These are phyloP conservation scores for Cheilosia vernalis DNA, from an alignment of 2,888 invertebrate species.

Conservation along the genomic window DNA sequence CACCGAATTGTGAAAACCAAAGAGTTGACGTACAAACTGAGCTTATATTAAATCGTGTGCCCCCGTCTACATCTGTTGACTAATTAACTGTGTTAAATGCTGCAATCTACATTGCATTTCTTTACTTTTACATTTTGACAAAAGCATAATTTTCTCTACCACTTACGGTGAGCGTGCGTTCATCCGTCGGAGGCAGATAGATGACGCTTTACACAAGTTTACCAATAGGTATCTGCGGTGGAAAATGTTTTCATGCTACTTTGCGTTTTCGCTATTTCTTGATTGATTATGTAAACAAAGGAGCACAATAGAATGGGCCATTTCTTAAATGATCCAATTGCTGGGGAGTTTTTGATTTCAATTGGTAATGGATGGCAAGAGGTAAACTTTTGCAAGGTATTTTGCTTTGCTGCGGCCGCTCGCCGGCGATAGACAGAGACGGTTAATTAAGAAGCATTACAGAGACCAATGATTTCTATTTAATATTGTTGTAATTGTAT, in stretches of 20 bases:
- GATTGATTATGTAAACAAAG: conserved; percentile 60
- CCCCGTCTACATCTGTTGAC: not conserved
- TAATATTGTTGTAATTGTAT: conserved; percentile 21
- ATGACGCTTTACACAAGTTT: conserved; percentile 3
- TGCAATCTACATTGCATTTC: conserved; percentile 65
- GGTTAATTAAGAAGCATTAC: conserved; percentile 66
- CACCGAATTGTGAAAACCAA: conserved; percentile 31
- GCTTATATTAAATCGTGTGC: not conserved
- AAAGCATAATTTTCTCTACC: conserved; percentile 2
- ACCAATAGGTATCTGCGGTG: conserved; percentile 51
- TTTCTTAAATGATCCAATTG: conserved; percentile 52
- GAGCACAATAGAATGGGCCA: conserved; percentile 7
- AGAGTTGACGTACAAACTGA: conserved; percentile 51
- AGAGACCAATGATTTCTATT: conserved; percentile 65
- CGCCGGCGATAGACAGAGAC: conserved; percentile 6
- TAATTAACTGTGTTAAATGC: conserved; percentile 50
- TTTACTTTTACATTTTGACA: conserved; percentile 57
- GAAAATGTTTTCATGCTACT: conserved; percentile 63
- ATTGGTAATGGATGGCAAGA: conserved; percentile 26
- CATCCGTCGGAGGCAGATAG: conserved; percentile 25
- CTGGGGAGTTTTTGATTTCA: not conserved
- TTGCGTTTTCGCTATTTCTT: conserved; percentile 67
- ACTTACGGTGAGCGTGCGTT: conserved; percentile 42
- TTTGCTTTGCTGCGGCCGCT: not conserved
- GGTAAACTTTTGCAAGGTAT: conserved; percentile 51